Base-by-base conservation (phyloP, 1,140 invertebrate genomes). In the Plutomurus gul region DNA sequence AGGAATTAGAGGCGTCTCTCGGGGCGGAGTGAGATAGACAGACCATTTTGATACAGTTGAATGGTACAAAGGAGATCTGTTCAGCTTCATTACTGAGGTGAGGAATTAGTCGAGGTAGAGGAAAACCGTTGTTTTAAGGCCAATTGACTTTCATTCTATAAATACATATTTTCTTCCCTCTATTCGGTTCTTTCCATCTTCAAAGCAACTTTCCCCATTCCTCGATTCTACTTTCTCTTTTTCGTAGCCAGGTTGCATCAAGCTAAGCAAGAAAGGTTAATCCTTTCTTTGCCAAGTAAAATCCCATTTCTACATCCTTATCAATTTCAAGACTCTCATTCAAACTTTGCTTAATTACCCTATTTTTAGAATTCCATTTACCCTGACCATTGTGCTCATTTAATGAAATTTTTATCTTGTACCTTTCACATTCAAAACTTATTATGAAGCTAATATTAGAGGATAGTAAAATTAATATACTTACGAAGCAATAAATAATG, bases 81-180 rank as follows among this genome's bases (percentile, higher is more conserved):
- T 77, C 56, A 77, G 76, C 76, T 77, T 77, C 76, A 77, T 77
- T 77, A 77, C 56, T n/a, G n/a, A n/a, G 33, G 40, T 22, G n/a
- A 11, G 22, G 76, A 77, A 77, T 77, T 77, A 77, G 76, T 77
- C 70, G 37, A 46, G 70, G 39, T 56, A 60, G 22, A 36, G 76
- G 39, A 20, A 65, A 76, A 70, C 76, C 76, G 47, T 77, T 77
- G 76, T 77, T 77, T 77, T 70, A 77, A 70, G 60, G 56, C 76
- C 60, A 70, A 77, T 77, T 77, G 76, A 77, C 76, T 77, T 71
- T 77, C 56, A 6, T 47, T 6, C 43, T 47, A 47, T 18, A 6
- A 39, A 13, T 51, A 22, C 20, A 51, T 51, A 51, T 22, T 51
- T 51, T 22, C 20, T 39, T 39, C 13, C 18, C 47, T 51, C 20